These are phyloP conservation scores for Aricia agestis DNA, from an alignment of 1,140 invertebrate species.

Conservation along the genomic window DNA sequence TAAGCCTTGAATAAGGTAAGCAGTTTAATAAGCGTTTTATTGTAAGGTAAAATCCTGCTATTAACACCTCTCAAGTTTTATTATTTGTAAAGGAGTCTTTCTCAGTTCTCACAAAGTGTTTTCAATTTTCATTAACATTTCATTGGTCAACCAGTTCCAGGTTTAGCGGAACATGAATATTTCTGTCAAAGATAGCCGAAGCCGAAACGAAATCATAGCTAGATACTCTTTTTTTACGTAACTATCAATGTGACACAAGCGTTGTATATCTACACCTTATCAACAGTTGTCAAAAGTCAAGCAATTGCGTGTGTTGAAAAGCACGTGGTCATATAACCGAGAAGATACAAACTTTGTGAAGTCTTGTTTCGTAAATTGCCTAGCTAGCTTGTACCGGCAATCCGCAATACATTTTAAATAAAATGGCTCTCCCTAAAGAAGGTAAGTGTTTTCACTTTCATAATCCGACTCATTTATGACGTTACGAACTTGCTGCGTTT, in stretches of 20 bases:
- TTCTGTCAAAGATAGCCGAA: no score
- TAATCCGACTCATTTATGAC: slow-evolving; percentile 38
- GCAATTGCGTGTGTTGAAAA: slow-evolving; percentile 39
- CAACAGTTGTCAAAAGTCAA: slow-evolving; percentile 37
- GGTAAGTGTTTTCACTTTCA: slow-evolving; percentile 45
- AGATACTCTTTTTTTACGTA: neutral
- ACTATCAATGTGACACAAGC: slow-evolving; percentile 27
- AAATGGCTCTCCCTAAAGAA: slow-evolving; percentile 61
- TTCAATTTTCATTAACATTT: no score
- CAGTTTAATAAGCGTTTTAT: no score
- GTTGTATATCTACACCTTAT: slow-evolving; percentile 32
- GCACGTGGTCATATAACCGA: slow-evolving; percentile 52
- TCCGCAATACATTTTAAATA: slow-evolving; percentile 18
- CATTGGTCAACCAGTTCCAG: no score
- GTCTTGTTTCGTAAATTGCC: slow-evolving; percentile 13
- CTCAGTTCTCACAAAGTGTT: no score
- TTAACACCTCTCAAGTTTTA: no score
- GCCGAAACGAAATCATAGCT: neutral
- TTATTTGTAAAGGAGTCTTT: no score
- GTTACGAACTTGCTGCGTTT: neutral
- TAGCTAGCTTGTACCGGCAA: slow-evolving; percentile 13
- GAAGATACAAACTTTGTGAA: slow-evolving; percentile 50
- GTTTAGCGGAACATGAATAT: neutral
- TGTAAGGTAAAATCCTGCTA: no score
- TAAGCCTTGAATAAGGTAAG: no score